phyloP scores from a whole-genome alignment of 2,797 vertebrate species.

The Paedocypris micromegethes region DNA sequence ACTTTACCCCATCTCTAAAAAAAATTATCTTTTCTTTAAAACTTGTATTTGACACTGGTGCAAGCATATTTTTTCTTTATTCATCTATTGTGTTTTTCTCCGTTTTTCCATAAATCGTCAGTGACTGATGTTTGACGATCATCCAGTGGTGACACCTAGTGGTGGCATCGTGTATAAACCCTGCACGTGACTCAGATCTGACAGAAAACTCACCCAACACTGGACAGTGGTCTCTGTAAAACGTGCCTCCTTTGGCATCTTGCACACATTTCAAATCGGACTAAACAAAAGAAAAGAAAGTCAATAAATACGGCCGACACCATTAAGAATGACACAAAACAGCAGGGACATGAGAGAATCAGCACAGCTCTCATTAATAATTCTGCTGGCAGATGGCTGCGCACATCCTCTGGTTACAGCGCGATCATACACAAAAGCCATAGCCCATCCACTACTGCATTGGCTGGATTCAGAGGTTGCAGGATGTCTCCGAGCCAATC shows the following conservation, averaged over 20 bases:
- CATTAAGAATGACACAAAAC: not conserved
- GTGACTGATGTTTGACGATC: not conserved
- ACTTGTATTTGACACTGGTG: no score
- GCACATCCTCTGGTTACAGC: slow-evolving; percentile 47
- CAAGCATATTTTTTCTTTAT: no score
- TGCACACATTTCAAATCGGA: slow-evolving; percentile 98
- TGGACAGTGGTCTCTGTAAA: slow-evolving; percentile 98
- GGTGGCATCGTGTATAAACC: slow-evolving; percentile 32
- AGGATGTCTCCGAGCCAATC: slow-evolving; percentile 59
- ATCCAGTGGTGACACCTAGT: slow-evolving; percentile 68
- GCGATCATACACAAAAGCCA: slow-evolving; percentile 61
- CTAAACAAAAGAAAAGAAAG: slow-evolving; percentile 59
- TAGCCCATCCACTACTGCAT: slow-evolving; percentile 48
- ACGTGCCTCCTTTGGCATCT: slow-evolving; percentile 98
- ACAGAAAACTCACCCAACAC: slow-evolving; percentile 83
- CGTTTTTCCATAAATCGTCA: not conserved
- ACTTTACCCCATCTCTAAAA: no score
- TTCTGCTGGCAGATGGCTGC: slow-evolving; percentile 58
- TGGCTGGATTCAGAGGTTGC: slow-evolving; percentile 59
- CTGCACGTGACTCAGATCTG: not conserved
- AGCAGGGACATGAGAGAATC: no score
- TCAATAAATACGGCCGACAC: not conserved
- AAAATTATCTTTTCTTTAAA: no score
- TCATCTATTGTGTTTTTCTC: no score
- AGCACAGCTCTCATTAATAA: slow-evolving; percentile 37